phyloP scores from a whole-genome alignment of 2,113 vertebrate genomes.

The Cochlearius cochlearius region DNA sequence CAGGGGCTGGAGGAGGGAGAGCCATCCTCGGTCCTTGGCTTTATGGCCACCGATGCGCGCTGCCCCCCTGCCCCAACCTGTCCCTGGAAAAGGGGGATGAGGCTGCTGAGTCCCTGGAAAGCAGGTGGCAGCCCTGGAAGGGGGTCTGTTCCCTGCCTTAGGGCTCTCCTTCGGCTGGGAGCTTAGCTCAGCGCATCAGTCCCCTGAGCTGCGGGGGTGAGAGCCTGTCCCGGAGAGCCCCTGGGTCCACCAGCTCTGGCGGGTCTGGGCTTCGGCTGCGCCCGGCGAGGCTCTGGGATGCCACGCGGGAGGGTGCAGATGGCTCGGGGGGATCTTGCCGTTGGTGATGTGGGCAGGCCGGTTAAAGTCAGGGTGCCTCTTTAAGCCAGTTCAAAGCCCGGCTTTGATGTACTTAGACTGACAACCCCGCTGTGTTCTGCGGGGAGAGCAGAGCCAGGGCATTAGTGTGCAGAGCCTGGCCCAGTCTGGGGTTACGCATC shows the following conservation, averaged over 20 bases:
- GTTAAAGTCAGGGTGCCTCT: not conserved
- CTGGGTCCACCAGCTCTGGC: not conserved
- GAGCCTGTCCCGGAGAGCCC: not conserved
- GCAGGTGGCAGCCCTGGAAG: not conserved
- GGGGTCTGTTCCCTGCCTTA: not conserved
- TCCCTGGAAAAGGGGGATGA: not conserved
- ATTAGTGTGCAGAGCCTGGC: not conserved
- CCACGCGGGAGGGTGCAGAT: not conserved
- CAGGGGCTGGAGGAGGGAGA: not conserved
- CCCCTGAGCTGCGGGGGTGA: not conserved
- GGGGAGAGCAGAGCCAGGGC: not conserved
- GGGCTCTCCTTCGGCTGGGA: not conserved
- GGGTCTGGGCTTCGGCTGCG: not conserved
- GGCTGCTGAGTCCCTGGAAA: not conserved
- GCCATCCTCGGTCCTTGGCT: not conserved
- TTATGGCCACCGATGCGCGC: fast-evolving
- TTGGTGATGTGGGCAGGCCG: not conserved
- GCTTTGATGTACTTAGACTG: not conserved
- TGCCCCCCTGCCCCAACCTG: not conserved
- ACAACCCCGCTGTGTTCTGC: not conserved
- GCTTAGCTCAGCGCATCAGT: not conserved
- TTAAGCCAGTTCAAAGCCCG: not conserved
- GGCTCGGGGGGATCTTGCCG: not conserved
- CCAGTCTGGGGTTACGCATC: not conserved
- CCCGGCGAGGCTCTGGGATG: not conserved